These are phyloP conservation scores for Metridium senile DNA, from an alignment of 92 coral and sea anemone genomes.

Conservation along the genomic window DNA sequence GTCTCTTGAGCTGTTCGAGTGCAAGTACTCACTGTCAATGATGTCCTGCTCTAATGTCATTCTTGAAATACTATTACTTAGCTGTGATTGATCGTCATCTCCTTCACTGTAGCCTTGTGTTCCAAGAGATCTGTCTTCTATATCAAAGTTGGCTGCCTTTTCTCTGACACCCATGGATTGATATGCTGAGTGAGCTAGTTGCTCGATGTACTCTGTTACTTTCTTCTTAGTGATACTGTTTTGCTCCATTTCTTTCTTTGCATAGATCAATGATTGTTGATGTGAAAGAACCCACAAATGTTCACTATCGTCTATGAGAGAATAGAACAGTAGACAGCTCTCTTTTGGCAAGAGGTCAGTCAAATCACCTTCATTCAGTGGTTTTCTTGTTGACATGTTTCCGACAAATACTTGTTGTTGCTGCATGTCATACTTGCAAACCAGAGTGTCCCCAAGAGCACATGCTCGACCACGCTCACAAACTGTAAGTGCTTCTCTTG, in stretches of 20 bases:
- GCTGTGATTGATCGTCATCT: background rate
- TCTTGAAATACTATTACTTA: no score
- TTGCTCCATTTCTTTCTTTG: background rate
- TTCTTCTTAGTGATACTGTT: background rate
- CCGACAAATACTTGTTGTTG: no score
- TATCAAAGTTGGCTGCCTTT: background rate
- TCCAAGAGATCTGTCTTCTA: conserved; percentile 2
- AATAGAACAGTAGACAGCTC: background rate
- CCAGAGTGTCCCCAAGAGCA: conserved; percentile 10
- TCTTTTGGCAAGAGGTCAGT: background rate
- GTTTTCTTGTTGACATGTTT: background rate
- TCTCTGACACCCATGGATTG: background rate
- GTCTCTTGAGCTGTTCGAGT: background rate
- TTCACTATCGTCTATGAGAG: background rate
- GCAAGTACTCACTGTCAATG: no score
- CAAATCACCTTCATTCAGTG: background rate
- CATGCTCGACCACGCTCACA: conserved; percentile 27
- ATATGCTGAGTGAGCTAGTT: background rate
- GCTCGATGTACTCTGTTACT: background rate
- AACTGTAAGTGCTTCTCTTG: conserved; percentile 4
- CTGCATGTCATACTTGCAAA: background rate
- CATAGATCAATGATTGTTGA: background rate
- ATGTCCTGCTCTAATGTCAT: no score
- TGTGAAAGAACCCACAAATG: background rate
- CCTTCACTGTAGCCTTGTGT: background rate